Conservation (phyloP, 2,113 vertebrate genomes). For the Dromiciops gliroides region DNA sequence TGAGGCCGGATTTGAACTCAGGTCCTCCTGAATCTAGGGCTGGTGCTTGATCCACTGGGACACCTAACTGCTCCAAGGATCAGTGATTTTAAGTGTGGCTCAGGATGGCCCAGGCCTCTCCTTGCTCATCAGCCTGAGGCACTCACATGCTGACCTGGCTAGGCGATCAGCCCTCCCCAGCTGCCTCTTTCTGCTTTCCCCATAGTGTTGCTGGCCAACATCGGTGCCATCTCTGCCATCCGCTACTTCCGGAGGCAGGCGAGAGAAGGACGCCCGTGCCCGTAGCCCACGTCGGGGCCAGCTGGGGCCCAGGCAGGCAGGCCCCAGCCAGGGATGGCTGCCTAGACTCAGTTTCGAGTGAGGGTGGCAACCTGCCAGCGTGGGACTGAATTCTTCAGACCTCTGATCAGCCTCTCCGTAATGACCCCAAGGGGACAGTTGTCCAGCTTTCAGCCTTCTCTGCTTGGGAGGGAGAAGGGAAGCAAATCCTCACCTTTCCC, state of each 20-base stretch:
- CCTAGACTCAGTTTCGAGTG: not conserved
- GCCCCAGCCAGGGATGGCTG: not conserved
- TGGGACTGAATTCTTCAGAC: not conserved
- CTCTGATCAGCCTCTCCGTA: no score
- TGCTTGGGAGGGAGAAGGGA: not conserved
- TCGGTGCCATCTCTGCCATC: conserved; percentile 95
- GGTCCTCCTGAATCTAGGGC: no score
- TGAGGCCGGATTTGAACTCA: no score
- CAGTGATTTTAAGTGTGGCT: not conserved
- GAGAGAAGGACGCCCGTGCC: conserved; percentile 66
- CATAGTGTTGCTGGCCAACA: conserved; percentile 93
- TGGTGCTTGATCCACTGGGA: no score
- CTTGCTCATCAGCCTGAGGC: not conserved
- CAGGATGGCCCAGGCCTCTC: no score
- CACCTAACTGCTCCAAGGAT: no score
- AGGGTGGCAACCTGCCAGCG: not conserved
- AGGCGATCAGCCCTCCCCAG: no score
- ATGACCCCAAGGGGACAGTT: not conserved
- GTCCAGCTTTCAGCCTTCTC: not conserved
- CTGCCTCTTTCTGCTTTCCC: conserved; percentile 44
- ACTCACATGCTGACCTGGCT: no score
- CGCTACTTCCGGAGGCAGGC: conserved; percentile 90
- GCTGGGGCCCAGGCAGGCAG: conserved; percentile 30
- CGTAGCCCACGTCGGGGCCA: not conserved
- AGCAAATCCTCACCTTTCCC: not conserved